A percentile compares a stretch with the other conserved stretches of the same genome.
Evolutionary conservation across 2,888 invertebrate species (phyloP).

Genomic region (Zhengitettix transpicula): DNA sequence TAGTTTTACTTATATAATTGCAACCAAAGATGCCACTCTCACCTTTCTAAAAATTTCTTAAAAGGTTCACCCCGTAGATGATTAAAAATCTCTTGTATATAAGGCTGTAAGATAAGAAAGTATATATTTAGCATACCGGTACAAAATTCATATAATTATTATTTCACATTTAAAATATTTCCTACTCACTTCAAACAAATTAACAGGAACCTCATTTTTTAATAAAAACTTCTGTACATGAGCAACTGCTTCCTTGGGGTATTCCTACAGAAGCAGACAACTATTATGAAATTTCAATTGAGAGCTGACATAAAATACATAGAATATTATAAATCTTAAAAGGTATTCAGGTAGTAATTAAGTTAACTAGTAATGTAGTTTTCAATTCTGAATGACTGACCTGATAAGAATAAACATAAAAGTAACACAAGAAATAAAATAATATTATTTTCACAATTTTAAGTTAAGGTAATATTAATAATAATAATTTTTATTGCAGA

Average conservation of each 20-base stretch:
- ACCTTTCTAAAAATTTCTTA: constrained; percentile 97
- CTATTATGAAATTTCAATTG: too few relatives aligned
- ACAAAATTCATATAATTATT: background rate
- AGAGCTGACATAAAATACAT: too few relatives aligned
- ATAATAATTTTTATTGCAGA: too few relatives aligned
- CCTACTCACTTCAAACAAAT: constrained; percentile 81
- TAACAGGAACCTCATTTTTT: constrained; percentile 92
- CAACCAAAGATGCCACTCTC: constrained; percentile 18
- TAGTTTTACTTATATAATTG: too few relatives aligned
- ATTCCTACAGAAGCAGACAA: constrained; percentile 58
- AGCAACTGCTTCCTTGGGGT: constrained; percentile 91
- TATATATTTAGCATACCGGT: background rate
- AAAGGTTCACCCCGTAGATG: constrained; percentile 93
- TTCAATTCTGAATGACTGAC: too few relatives aligned
- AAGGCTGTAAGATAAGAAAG: constrained; percentile 60
- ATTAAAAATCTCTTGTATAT: constrained; percentile 98
- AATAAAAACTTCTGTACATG: constrained; percentile 96
- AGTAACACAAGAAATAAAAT: too few relatives aligned
- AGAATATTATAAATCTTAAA: too few relatives aligned
- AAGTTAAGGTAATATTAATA: too few relatives aligned
- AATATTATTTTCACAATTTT: too few relatives aligned
- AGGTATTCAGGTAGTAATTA: too few relatives aligned
- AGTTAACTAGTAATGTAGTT: too few relatives aligned
- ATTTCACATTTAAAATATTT: background rate
- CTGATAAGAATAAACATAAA: too few relatives aligned